A percentile compares a stretch with the other conserved stretches of the same genome.
These are phyloP conservation scores for Cephus pygmeus DNA, from an alignment of 2,888 invertebrate genomes.

Conservation along the genomic window DNA sequence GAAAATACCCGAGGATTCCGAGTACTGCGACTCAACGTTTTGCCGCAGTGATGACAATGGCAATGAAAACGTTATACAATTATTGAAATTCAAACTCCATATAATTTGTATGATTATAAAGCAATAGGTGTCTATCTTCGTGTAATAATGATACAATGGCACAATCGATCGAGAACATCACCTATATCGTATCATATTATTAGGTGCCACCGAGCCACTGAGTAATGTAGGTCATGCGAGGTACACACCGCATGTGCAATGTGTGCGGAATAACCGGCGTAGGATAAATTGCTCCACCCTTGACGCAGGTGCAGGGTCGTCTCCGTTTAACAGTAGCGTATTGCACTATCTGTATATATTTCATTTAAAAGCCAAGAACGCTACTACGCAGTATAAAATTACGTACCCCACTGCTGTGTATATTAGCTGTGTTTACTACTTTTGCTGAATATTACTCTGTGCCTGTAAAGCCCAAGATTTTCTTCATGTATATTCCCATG, in stretches of 20 bases:
- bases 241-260: slow-evolving; percentile 9
- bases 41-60: not conserved
- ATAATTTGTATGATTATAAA: not conserved
- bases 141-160: slow-evolving; percentile 2
- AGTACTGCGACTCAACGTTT: not conserved
- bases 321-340: not conserved
- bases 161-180: slow-evolving; percentile 13
- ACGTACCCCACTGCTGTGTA: not conserved
- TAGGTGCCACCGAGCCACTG: slow-evolving; percentile 14
- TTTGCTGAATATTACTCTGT: not conserved
- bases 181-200: slow-evolving; percentile 19
- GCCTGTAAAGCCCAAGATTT: not conserved
- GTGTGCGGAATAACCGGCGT: slow-evolving; percentile 6
- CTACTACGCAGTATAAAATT: not conserved
- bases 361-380: not conserved
- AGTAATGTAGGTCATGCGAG: slow-evolving; percentile 21
- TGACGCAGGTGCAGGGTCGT: slow-evolving; percentile 10
- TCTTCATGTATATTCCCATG: not conserved
- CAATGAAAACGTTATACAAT: not conserved
- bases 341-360: not conserved
- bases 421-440: not conserved
- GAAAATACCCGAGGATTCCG: not conserved
- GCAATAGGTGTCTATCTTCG: not conserved
- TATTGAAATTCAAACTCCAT: not conserved
- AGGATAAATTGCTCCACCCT: slow-evolving; percentile 10